Conservation (phyloP, 2,888 invertebrate species). For the Diploptera punctata region DNA sequence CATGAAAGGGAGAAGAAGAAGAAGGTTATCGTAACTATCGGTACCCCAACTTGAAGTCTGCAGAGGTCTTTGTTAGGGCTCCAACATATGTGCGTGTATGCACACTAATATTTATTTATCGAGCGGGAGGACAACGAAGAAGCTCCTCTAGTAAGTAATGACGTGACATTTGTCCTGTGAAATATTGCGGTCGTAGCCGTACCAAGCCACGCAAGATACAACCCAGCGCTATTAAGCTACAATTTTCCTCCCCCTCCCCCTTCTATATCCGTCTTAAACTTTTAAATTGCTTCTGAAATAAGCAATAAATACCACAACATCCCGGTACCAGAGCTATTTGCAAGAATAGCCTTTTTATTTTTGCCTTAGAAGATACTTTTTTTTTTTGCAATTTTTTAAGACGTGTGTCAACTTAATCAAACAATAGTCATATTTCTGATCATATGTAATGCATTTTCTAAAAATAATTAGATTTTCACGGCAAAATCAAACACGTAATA, state of each 20-base stretch:
- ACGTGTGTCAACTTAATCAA: too few species aligned
- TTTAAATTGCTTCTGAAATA: slow-evolving; percentile 26
- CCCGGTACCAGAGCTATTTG: background rate
- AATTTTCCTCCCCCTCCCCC: background rate
- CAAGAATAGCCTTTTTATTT: too few species aligned
- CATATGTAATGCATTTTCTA: too few species aligned
- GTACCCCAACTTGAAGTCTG: too few species aligned
- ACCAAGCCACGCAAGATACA: slow-evolving; percentile 30
- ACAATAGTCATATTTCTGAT: too few species aligned
- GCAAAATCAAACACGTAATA: too few species aligned
- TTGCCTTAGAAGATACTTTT: too few species aligned
- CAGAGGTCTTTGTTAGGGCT: background rate
- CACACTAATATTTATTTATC: too few species aligned
- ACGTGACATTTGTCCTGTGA: slow-evolving; percentile 16
- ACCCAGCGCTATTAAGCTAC: background rate
- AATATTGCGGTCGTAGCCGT: slow-evolving; percentile 20
- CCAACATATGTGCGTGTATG: background rate
- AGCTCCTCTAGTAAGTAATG: slow-evolving; percentile 6
- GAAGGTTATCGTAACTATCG: too few species aligned
- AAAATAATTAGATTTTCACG: too few species aligned
- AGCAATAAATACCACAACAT: background rate
- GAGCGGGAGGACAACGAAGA: slow-evolving; percentile 1
- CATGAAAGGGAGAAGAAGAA: too few species aligned
- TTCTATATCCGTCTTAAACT: background rate
- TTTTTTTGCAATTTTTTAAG: too few species aligned